Evolutionary conservation across 2,797 vertebrate species (phyloP), one percentile per base, ranked within the genome.

Genomic region (Pelobates cultripes): DNA sequence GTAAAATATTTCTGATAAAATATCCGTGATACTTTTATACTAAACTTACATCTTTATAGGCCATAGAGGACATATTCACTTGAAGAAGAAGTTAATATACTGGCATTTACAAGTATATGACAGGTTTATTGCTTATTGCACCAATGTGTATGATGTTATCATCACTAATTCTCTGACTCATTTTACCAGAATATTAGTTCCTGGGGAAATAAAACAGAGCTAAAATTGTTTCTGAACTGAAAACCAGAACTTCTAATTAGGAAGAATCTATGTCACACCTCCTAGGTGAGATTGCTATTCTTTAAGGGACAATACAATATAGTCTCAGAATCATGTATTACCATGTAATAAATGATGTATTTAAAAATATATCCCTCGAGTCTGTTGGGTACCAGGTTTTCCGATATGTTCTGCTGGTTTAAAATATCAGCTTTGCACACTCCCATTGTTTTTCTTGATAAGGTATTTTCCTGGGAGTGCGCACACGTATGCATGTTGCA

Each of bases 1-100:
- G 73, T 84, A 75, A 84, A 84, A 79, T 66, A 79, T 84, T 79
- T 44, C 40, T 69, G 77, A 61, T 75, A 79, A 84, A 76, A 84
- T 84, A 79, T 79, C 57, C 17, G 43, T 40, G 9, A 75, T 79
- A 71, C 41, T 84, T 84, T 63, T 28, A 13, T 10, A 28, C 72
- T 71, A 67, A 84, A 75, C 55, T 55, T 66, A 7, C 43, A 28
- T 75, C 67, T 84, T 84, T 79, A 84, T 84, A 67, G 82, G 82
- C 72, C 82, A 79, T 70, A 7, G 73, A 75, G 82, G 82, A 83
- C 71, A 73, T 43, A 83, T 83, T 79, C 3, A 10, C 43, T 55
- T 3, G 28, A n/a, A 71, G 77, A 15, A 79, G 71, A 53, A 79
- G 72, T 57, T 79, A 79, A 84, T 75, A 84, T 71, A 75, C 73